Evolutionary conservation across 2,888 invertebrate genomes (phyloP).

Genomic region (Sminthurides aquaticus): DNA sequence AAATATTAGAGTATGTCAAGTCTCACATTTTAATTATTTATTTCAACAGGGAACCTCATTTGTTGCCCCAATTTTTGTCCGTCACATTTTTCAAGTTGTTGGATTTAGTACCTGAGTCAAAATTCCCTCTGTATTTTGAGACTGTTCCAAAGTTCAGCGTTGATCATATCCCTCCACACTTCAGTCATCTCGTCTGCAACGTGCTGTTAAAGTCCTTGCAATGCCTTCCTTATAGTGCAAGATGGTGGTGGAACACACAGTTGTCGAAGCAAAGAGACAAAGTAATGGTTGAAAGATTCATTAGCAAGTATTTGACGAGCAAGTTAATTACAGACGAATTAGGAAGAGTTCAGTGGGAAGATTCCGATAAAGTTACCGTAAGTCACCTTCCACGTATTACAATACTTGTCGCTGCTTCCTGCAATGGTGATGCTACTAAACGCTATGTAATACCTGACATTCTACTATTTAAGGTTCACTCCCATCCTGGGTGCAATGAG

Average conservation of each 20-base stretch:
- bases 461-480: too few relatives aligned
- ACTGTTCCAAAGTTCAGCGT: constrained; percentile 22
- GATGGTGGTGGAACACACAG: constrained; percentile 66
- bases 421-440: too few relatives aligned
- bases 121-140: constrained; percentile 30
- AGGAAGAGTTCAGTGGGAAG: constrained; percentile 50
- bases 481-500: constrained; percentile 65
- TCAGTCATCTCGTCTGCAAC: constrained; percentile 55
- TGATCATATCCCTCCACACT: constrained; percentile 20
- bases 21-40: too few relatives aligned
- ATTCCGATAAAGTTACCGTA: constrained; percentile 38
- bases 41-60: constrained; percentile 35
- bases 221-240: constrained; percentile 63
- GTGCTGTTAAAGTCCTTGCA: constrained; percentile 59
- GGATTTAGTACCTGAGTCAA: constrained; percentile 23
- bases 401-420: too few relatives aligned
- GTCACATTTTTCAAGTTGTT: constrained; percentile 26
- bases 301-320: constrained; percentile 61
- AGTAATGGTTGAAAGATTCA: constrained; percentile 61
- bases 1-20: neutral
- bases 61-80: constrained; percentile 29
- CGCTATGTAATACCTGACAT: too few relatives aligned
- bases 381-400: constrained; percentile 10
- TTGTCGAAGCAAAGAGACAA: constrained; percentile 57
- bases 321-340: constrained; percentile 62